A percentile compares a stretch with the other conserved stretches of the same genome.
These are phyloP conservation scores for Phalacrocorax brasilianus DNA, from an alignment of 2,113 vertebrate species.

Conservation along the genomic window DNA sequence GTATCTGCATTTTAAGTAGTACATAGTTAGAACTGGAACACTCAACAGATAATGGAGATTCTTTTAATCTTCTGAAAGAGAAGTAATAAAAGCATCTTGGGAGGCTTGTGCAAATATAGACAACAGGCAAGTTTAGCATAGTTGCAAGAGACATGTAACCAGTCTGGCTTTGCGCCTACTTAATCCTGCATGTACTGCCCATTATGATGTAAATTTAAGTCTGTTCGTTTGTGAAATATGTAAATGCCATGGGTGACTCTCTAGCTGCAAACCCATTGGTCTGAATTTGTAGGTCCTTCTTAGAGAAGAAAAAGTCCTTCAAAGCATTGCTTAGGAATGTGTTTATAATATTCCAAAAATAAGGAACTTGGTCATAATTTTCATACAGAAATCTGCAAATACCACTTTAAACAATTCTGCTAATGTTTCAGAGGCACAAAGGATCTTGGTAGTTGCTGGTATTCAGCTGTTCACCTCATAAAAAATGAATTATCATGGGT, in stretches of 20 bases:
- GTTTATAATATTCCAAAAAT: neutral
- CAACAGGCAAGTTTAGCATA: neutral
- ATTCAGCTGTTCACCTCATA: neutral
- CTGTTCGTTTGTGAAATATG: neutral
- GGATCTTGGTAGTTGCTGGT: neutral
- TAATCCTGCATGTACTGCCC: neutral
- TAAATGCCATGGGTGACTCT: neutral
- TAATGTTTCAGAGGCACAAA: slow-evolving; percentile 17
- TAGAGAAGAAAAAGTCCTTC: neutral
- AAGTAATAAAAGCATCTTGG: neutral
- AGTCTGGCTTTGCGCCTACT: neutral
- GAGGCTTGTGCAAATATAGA: neutral
- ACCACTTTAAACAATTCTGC: neutral
- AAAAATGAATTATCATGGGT: neutral
- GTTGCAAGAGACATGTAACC: neutral
- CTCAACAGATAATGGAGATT: neutral
- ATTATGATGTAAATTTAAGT: slow-evolving; percentile 10
- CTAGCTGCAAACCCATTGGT: neutral
- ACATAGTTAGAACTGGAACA: neutral
- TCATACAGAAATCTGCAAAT: neutral
- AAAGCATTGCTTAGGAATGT: neutral
- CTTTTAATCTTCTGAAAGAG: neutral
- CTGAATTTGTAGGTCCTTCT: neutral
- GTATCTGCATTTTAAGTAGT: neutral
- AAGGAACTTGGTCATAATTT: neutral